Conservation (phyloP, 2,888 invertebrate species). For the Cetonia aurata region DNA sequence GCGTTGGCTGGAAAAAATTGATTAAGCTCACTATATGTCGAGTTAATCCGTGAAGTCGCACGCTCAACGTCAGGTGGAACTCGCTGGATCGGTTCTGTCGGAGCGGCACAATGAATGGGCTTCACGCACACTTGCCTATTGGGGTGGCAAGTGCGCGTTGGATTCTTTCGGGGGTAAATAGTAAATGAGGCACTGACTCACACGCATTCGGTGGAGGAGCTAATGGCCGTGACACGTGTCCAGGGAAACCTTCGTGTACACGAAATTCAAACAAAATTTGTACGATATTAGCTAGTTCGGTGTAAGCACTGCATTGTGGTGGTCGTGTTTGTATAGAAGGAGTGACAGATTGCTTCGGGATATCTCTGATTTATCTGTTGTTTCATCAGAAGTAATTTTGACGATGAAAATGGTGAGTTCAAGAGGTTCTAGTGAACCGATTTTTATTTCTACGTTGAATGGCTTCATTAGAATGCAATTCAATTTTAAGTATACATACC, state of each 20-base stretch:
- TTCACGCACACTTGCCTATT: constrained; percentile 3
- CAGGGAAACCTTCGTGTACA: constrained; percentile 20
- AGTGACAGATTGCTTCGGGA: background rate
- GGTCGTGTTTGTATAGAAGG: background rate
- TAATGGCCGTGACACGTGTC: constrained; percentile 30
- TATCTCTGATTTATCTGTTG: background rate
- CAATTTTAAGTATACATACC: too few species aligned
- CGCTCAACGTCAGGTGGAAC: constrained; percentile 19
- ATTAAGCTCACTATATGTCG: background rate
- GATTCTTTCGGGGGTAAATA: constrained; percentile 18
- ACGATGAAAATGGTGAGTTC: constrained; percentile 6
- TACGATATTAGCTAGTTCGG: constrained; percentile 26
- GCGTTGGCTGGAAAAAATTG: background rate
- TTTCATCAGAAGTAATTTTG: background rate
- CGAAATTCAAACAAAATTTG: constrained; percentile 21
- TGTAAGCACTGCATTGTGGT: background rate
- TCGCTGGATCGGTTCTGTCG: background rate
- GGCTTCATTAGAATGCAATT: too few species aligned
- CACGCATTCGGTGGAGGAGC: constrained; percentile 8
- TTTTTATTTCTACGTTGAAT: too few species aligned
- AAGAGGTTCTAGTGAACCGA: background rate
- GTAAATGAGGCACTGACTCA: constrained; percentile 34
- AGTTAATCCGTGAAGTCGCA: constrained; percentile 14
- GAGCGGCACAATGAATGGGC: constrained; percentile 1
- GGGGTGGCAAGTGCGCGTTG: constrained; percentile 29